phyloP scores from a whole-genome alignment of 2,113 vertebrate genomes.

The Willisornis vidua region DNA sequence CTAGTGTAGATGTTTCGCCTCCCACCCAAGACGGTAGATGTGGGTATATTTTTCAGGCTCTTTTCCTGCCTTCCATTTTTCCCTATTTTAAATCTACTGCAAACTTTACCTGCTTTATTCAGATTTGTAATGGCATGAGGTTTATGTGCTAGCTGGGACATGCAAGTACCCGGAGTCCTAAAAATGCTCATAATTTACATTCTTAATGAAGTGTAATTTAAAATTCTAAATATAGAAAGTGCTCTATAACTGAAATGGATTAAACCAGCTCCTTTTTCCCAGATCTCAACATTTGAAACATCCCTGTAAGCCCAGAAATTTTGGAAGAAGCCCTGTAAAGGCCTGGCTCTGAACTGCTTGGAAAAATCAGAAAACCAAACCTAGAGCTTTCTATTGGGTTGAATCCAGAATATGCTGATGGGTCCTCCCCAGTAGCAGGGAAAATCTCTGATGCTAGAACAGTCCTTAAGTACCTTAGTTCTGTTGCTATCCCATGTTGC shows the following conservation, averaged over 20 bases:
- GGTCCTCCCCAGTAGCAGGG: not conserved
- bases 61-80: not conserved
- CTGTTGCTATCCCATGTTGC: not conserved
- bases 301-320: not conserved
- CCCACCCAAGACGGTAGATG: not conserved
- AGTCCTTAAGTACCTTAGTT: not conserved
- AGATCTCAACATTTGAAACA: not conserved
- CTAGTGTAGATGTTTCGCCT: not conserved
- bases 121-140: slow-evolving; percentile 15
- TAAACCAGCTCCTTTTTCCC: not conserved
- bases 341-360: not conserved
- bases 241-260: not conserved
- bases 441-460: not conserved
- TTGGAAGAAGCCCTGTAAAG: not conserved
- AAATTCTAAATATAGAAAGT: slow-evolving; percentile 57
- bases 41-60: not conserved
- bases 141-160: slow-evolving; percentile 49
- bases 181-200: slow-evolving; percentile 55
- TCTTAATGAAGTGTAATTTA: slow-evolving; percentile 60
- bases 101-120: slow-evolving; percentile 24
- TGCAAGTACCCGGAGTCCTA: slow-evolving; percentile 32
- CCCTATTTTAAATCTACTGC: slow-evolving; percentile 28
- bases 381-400: not conserved
- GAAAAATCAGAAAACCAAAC: not conserved
- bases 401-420: not conserved